A percentile compares a stretch with the other conserved stretches of the same genome.
Evolutionary conservation across 1,140 invertebrate species (phyloP).

Genomic region (Tetramorium parvispinum): DNA sequence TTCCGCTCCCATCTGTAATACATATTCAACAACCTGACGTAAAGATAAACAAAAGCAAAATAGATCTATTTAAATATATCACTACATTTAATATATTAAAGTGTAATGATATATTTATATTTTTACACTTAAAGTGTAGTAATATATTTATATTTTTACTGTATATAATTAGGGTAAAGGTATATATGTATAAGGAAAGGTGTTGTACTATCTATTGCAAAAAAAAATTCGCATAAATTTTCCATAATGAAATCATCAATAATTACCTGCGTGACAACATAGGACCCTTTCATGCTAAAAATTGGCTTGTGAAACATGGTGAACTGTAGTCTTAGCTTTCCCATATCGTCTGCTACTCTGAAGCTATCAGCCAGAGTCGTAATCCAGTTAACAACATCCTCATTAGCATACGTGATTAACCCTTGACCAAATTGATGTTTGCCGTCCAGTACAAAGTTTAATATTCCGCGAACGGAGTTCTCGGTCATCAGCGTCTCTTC

Average conservation of each 20-base stretch:
- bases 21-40: background rate
- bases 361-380: slow-evolving; percentile 98
- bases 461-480: slow-evolving; percentile 95
- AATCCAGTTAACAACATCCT: slow-evolving; percentile 98
- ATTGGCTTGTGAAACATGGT: slow-evolving; percentile 97
- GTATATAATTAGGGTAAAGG: background rate
- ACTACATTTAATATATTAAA: background rate
- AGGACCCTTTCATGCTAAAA: slow-evolving; percentile 99
- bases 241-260: background rate
- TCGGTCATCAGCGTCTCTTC: slow-evolving; percentile 98
- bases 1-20: slow-evolving; percentile 93
- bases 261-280: slow-evolving; percentile 95
- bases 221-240: background rate
- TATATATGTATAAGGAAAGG: too few species aligned
- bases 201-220: too few species aligned
- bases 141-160: background rate
- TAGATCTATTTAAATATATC: background rate
- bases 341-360: slow-evolving; percentile 98
- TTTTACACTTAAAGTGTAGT: background rate
- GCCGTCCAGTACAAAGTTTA: slow-evolving; percentile 98
- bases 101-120: too few species aligned
- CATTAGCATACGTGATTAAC: slow-evolving; percentile 98
- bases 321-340: slow-evolving; percentile 97
- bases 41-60: background rate
- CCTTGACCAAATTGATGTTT: slow-evolving; percentile 99